These are phyloP conservation scores for Pseudopipra pipra DNA, from an alignment of 2,113 vertebrate genomes.

Conservation along the genomic window DNA sequence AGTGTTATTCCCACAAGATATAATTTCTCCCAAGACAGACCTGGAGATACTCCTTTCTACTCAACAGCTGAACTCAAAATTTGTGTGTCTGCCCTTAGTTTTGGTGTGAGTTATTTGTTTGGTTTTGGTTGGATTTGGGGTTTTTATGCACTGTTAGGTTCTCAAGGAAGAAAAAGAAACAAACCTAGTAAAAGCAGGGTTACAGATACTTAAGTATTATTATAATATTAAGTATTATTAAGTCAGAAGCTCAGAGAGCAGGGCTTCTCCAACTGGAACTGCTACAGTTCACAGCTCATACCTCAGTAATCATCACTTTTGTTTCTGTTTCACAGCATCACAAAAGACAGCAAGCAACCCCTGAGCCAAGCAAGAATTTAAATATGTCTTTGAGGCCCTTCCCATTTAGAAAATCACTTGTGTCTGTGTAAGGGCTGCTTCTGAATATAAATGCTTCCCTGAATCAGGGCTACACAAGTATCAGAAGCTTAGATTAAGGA, in stretches of 20 bases:
- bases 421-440: not conserved
- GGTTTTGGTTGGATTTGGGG: not conserved
- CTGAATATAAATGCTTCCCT: conserved; percentile 38
- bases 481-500: conserved; percentile 53
- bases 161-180: not conserved
- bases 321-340: conserved; percentile 4
- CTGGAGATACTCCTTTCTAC: not conserved
- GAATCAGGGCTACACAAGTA: conserved; percentile 3
- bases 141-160: not conserved
- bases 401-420: conserved; percentile 10
- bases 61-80: not conserved
- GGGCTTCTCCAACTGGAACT: not conserved
- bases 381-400: conserved; percentile 23
- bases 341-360: not conserved
- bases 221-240: too few species aligned
- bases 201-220: not conserved
- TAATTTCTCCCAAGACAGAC: not conserved
- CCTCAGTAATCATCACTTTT: not conserved
- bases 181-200: not conserved
- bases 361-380: conserved; percentile 21
- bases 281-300: not conserved
- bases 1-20: not conserved
- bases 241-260: not conserved
- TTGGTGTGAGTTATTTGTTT: not conserved
- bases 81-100: not conserved